Base-by-base conservation (phyloP, 2,888 invertebrate genomes). In the Colletes collaris region DNA sequence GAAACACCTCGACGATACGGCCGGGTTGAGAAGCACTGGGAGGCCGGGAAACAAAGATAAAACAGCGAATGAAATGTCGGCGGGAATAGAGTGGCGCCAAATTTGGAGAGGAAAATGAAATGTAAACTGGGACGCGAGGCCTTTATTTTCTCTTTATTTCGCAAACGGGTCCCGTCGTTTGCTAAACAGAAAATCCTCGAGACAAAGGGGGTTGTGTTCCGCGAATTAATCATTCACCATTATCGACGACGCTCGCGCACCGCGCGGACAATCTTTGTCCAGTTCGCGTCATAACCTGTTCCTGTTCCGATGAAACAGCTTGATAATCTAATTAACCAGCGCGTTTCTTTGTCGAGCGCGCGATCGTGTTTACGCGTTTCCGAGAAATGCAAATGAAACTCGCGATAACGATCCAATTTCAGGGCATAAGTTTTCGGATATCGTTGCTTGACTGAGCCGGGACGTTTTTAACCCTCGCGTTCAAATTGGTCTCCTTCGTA, bases 81-180 rank as follows among this genome's bases (percentile, higher is more conserved):
- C 65, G 19, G 62, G 55, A 55, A 50, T 46, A 66, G 37, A 65
- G 55, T 56, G 56, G 69, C 52, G 65, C 49, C 60, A 70, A 78
- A 78, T 78, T 78, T 78, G n/a, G 60, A 76, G 65, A 69, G 62
- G 69, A 69, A 78, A 76, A 78, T 78, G 76, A 60, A 78, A 78
- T 78, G 78, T 76, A 78, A 78, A 78, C 76, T 78, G 60, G 76
- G 56, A 56, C 77, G 63, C 59, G 63, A 7, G 46, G 35, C 55
- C 55, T 66, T 76, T 65, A 70, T 69, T 78, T 76, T 55, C 52
- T 50, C 58, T 27, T 50, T 19, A 3, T 66, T 27, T 50, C 44
- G 7, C 11, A 2, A 11, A 46, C 40, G 16, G 10, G 4, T 7
- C 19, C 56, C 55, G 27, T 62, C 44, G 19, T 52, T 46, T 44